Percentiles rank a stretch among this genome's conserved stretches.
Evolutionary conservation across 2,888 invertebrate genomes (phyloP).

Genomic region (Thecocarcelia acutangulata): DNA sequence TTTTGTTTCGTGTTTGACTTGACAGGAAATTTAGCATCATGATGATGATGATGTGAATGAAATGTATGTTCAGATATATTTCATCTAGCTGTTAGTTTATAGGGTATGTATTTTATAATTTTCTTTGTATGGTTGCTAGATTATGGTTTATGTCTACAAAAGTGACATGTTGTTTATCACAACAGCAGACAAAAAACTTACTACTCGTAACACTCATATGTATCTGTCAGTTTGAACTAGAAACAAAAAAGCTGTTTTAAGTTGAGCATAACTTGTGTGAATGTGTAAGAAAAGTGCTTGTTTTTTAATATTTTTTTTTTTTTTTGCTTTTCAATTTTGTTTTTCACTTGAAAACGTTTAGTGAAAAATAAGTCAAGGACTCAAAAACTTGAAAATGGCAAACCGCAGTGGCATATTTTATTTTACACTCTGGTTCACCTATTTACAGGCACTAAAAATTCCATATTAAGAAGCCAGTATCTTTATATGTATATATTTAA

Average conservation of each 20-base stretch:
- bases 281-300: conserved; percentile 4
- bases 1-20: neutral
- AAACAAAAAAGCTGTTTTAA: conserved; percentile 17
- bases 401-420: no score
- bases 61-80: neutral
- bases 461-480: no score
- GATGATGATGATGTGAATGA: conserved; percentile 2
- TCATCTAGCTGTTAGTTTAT: neutral
- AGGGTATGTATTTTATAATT: neutral
- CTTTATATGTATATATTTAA: no score
- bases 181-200: conserved; percentile 67
- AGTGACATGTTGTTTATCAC: conserved; percentile 81
- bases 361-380: no score
- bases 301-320: neutral
- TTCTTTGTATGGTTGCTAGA: conserved; percentile 71
- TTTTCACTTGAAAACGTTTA: neutral
- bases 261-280: conserved; percentile 19
- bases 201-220: neutral
- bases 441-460: no score
- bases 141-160: conserved; percentile 80
- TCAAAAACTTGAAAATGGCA: no score
- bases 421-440: no score
- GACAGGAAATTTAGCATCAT: conserved; percentile 9
- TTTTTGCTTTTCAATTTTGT: neutral
- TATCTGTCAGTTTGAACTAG: conserved; percentile 24